These are phyloP conservation scores for Hylaeus volcanicus DNA, from an alignment of 1,140 invertebrate genomes.

Conservation along the genomic window DNA sequence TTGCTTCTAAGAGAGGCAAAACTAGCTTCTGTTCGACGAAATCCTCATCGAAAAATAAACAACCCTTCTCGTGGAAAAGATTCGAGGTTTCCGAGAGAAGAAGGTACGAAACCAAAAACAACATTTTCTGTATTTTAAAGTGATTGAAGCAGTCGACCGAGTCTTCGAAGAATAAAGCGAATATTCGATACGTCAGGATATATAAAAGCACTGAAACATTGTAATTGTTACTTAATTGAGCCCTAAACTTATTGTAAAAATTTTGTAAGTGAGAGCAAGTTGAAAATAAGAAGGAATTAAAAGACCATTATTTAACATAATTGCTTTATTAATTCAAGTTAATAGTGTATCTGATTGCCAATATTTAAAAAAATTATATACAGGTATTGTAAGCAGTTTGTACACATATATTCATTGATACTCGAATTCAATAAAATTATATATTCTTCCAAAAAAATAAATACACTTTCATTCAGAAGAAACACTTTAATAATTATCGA, in stretches of 20 bases:
- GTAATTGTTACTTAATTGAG: neutral
- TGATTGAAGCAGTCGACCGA: constrained; percentile 29
- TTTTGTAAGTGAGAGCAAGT: too few relatives aligned
- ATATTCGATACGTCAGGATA: constrained; percentile 29
- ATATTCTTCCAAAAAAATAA: neutral
- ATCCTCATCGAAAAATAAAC: constrained; percentile 4
- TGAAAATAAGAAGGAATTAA: too few relatives aligned
- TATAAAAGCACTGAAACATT: constrained; percentile 28
- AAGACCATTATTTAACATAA: too few relatives aligned
- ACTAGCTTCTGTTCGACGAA: constrained; percentile 21
- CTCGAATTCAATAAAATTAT: too few relatives aligned
- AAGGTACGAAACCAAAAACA: constrained; percentile 20
- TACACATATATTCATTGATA: too few relatives aligned
- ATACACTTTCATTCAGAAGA: neutral
- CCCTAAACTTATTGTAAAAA: too few relatives aligned
- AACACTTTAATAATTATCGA: neutral
- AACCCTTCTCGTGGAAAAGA: neutral
- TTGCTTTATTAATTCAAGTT: too few relatives aligned
- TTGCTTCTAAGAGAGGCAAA: constrained; percentile 24
- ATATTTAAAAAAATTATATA: too few relatives aligned
- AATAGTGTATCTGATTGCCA: too few relatives aligned
- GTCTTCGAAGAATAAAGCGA: constrained; percentile 10
- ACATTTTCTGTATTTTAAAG: constrained; percentile 20
- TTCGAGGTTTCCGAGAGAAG: constrained; percentile 1
- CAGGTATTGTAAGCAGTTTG: too few relatives aligned